phyloP scores from a whole-genome alignment of 2,888 invertebrate species.

The Eilema sororculum region DNA sequence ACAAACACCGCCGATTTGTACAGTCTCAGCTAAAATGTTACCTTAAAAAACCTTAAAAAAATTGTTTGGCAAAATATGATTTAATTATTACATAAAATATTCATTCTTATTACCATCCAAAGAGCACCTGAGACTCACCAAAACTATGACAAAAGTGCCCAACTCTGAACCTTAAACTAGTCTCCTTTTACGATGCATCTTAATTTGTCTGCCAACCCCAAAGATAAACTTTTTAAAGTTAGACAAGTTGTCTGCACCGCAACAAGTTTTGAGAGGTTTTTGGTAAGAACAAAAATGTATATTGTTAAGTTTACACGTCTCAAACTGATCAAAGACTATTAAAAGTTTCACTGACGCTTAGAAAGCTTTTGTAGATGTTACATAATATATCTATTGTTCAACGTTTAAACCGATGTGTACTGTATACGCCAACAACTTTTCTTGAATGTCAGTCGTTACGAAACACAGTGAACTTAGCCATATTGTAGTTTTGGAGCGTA shows the following conservation, averaged over 20 bases:
- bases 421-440: not conserved
- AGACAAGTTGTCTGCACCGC: conserved; percentile 41
- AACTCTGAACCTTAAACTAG: conserved; percentile 7
- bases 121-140: not conserved
- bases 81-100: no score
- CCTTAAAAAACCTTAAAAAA: no score
- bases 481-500: no score
- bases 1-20: not conserved
- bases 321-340: conserved; percentile 38
- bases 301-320: conserved; percentile 37
- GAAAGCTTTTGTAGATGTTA: conserved; percentile 18
- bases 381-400: not conserved
- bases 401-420: not conserved
- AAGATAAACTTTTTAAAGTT: conserved; percentile 27
- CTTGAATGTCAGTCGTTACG: not conserved
- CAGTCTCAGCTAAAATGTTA: no score
- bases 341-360: conserved; percentile 32
- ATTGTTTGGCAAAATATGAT: no score
- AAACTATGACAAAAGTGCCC: not conserved
- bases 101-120: not conserved
- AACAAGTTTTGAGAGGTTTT: conserved; percentile 46
- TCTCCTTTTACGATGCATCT: conserved; percentile 11
- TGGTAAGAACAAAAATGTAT: conserved; percentile 37
- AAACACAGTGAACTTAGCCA: no score
- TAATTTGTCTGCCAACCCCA: not conserved